Percentiles rank a stretch among this genome's conserved stretches.
Evolutionary conservation across 1,140 invertebrate species (phyloP).

Genomic region (Brachionus rotundiformis): DNA sequence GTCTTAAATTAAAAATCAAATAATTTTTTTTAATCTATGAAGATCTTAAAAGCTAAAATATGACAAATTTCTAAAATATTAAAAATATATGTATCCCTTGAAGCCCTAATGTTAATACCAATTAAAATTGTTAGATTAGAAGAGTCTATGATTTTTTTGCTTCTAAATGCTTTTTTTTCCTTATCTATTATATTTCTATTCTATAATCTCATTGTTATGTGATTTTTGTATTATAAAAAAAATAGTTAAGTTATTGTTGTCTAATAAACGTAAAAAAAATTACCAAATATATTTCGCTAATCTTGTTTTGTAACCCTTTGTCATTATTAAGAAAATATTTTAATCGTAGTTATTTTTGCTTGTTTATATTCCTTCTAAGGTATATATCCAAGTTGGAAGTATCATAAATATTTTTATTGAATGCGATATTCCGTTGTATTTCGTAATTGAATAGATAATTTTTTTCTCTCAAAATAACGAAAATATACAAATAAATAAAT

Average conservation of each 20-base stretch:
- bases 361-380: not conserved
- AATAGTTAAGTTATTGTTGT: constrained; percentile 9
- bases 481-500: not conserved
- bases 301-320: constrained; percentile 34
- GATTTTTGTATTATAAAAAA: not conserved
- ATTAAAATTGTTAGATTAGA: constrained; percentile 16
- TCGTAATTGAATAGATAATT: not conserved
- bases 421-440: not conserved
- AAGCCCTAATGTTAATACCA: constrained; percentile 8
- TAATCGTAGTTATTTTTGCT: not conserved
- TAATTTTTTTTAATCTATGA: not conserved
- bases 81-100: not conserved
- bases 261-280: constrained; percentile 1
- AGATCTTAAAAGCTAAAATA: not conserved
- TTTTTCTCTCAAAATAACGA: not conserved
- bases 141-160: not conserved
- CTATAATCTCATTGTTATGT: constrained; percentile 19
- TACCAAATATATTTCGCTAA: constrained; percentile 31
- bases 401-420: not conserved
- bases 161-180: not conserved
- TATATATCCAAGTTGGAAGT: not conserved
- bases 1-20: too few relatives aligned
- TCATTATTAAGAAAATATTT: constrained; percentile 30
- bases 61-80: not conserved
- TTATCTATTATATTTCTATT: not conserved